Percentiles rank a stretch among this genome's conserved stretches.
Evolutionary conservation across 2,113 vertebrate genomes (phyloP).

Genomic region (Indicator indicator): DNA sequence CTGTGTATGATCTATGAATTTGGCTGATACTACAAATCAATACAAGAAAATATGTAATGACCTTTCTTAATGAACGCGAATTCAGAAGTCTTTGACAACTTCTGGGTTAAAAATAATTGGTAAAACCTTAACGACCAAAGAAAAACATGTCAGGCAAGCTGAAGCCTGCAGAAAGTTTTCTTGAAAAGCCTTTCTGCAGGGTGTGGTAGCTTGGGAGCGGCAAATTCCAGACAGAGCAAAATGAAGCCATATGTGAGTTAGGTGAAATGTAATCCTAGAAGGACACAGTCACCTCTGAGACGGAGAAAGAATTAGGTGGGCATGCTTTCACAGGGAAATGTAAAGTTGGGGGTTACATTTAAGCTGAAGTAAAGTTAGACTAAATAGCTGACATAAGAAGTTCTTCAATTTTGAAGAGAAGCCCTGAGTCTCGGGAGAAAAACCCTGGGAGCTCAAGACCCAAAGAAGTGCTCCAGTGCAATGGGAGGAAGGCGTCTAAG

Average conservation of each 20-base stretch:
- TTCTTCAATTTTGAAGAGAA: not conserved
- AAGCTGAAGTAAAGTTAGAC: not conserved
- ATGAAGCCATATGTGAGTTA: conserved; percentile 61
- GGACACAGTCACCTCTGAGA: conserved; percentile 33
- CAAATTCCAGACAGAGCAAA: conserved; percentile 64
- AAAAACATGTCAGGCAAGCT: not conserved
- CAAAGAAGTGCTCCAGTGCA: not conserved
- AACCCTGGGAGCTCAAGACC: not conserved
- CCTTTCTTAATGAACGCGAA: not conserved
- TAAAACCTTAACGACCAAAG: not conserved
- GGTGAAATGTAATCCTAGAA: conserved; percentile 59
- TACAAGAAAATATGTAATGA: not conserved
- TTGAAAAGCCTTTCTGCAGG: conserved; percentile 39
- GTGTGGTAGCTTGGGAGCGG: conserved; percentile 46
- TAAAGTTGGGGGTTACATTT: conserved; percentile 24
- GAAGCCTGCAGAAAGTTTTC: not conserved
- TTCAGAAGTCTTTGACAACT: not conserved
- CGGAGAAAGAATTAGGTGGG: not conserved
- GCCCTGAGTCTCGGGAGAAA: not conserved
- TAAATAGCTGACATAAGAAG: not conserved
- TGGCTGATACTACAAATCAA: not conserved
- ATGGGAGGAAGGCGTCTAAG: not conserved
- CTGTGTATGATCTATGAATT: not conserved
- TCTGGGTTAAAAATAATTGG: not conserved
- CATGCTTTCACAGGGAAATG: conserved; percentile 47